Percentiles rank a stretch among this genome's conserved stretches.
phyloP scores from a whole-genome alignment of 2,888 invertebrate species.

The Matsumyia berberina region DNA sequence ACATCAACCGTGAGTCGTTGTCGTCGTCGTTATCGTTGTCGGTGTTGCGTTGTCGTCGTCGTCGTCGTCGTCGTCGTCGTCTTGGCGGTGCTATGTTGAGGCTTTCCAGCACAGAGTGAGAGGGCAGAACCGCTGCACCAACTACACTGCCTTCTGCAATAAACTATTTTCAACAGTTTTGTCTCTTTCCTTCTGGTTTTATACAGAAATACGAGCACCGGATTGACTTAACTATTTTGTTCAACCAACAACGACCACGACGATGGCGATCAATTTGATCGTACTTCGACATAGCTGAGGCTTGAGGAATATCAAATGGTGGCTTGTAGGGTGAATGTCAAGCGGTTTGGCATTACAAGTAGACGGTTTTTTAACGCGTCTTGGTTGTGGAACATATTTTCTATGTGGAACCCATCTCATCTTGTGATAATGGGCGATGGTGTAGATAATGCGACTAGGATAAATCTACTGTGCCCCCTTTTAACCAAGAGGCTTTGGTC shows the following conservation, averaged over 20 bases:
- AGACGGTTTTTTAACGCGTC: too few relatives aligned
- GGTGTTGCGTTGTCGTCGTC: conserved; percentile 37
- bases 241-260: conserved; percentile 25
- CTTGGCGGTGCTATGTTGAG: not conserved
- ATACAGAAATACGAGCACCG: conserved; percentile 9
- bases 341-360: conserved; percentile 12
- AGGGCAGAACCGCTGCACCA: conserved; percentile 31
- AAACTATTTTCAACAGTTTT: conserved; percentile 37
- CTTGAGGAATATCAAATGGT: conserved; percentile 44
- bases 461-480: too few relatives aligned
- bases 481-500: too few relatives aligned
- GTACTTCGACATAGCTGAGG: conserved; percentile 31
- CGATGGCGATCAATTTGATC: conserved; percentile 48
- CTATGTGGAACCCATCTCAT: too few relatives aligned
- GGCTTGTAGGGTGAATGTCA: conserved; percentile 29
- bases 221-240: conserved; percentile 62
- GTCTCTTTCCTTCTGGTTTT: conserved; percentile 4
- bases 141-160: conserved; percentile 31
- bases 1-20: conserved; percentile 71
- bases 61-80: conserved; percentile 38
- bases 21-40: conserved; percentile 18
- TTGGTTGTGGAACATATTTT: too few relatives aligned
- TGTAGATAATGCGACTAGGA: too few relatives aligned
- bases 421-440: too few relatives aligned
- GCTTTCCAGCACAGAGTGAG: not conserved